A percentile compares a stretch with the other conserved stretches of the same genome.
Evolutionary conservation across 1,140 invertebrate genomes (phyloP).

Genomic region (Diabrotica virgifera): DNA sequence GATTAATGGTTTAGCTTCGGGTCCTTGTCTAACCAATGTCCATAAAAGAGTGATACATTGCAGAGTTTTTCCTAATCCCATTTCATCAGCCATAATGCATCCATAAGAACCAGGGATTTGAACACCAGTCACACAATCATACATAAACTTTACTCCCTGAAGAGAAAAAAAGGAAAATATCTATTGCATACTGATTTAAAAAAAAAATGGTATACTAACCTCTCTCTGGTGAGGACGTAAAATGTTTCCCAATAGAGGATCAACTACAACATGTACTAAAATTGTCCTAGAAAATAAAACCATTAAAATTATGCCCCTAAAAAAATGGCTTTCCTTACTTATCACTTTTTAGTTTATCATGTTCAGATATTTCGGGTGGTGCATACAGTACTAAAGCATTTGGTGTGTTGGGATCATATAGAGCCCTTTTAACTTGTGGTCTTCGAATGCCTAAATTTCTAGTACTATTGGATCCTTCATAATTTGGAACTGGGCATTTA

Average conservation of each 20-base stretch:
- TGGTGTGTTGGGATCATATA: conserved; percentile 93
- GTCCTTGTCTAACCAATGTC: conserved; percentile 87
- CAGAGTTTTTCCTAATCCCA: conserved; percentile 95
- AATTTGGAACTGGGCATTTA: conserved; percentile 92
- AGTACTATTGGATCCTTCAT: conserved; percentile 69
- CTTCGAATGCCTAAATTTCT: conserved; percentile 64
- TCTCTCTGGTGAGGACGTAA: conserved; percentile 97
- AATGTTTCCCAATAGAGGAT: conserved; percentile 86
- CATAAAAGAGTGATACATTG: conserved; percentile 97
- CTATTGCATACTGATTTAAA: background rate
- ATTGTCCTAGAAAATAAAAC: conserved; percentile 54
- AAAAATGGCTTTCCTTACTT: conserved; percentile 49
- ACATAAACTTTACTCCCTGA: conserved; percentile 98
- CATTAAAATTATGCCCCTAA: conserved; percentile 15
- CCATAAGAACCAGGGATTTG: conserved; percentile 86
- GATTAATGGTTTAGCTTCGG: conserved; percentile 81
- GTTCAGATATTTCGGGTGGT: conserved; percentile 78
- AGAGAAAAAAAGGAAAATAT: conserved; percentile 22
- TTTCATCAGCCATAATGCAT: conserved; percentile 99
- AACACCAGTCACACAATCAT: conserved; percentile 94
- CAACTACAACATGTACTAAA: conserved; percentile 89
- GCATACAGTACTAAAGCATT: conserved; percentile 88
- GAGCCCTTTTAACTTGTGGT: conserved; percentile 64
- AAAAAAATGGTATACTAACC: conserved; percentile 44
- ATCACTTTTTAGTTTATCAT: conserved; percentile 79